Evolutionary conservation across 23 tunicate genomes (phyloP).

Genomic region (Corella eumyota): DNA sequence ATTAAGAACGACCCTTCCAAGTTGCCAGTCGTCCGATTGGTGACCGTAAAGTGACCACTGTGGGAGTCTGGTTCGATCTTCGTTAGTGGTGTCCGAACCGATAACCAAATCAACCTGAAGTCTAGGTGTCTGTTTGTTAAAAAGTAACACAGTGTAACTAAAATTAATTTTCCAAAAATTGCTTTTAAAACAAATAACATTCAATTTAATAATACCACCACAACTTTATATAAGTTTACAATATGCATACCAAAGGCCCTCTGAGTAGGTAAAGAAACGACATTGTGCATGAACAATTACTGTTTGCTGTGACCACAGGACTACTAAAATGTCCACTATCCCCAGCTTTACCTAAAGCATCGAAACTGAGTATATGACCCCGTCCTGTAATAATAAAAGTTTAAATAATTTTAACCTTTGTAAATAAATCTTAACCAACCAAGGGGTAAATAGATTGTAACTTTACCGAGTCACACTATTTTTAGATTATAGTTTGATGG

Average conservation of each 20-base stretch:
- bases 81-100: constrained; percentile 5
- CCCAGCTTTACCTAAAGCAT: constrained; percentile 17
- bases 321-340: constrained; percentile 19
- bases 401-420: too few species aligned
- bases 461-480: too few species aligned
- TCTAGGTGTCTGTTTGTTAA: constrained; percentile 15
- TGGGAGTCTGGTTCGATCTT: constrained; percentile 5
- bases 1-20: constrained; percentile 14
- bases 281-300: constrained; percentile 73
- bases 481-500: too few species aligned
- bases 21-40: constrained; percentile 27
- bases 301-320: constrained; percentile 39
- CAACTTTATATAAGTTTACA: background rate
- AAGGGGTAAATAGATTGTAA: too few species aligned
- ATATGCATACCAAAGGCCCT: constrained; percentile 52
- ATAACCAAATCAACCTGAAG: constrained; percentile 26
- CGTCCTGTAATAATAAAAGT: too few species aligned
- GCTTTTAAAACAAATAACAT: background rate
- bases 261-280: constrained; percentile 36
- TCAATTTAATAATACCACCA: background rate
- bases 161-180: too few species aligned
- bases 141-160: too few species aligned
- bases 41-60: constrained; percentile 51
- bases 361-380: constrained; percentile 33
- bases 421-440: too few species aligned